Evolutionary conservation across 1,140 invertebrate species (phyloP), one percentile per base, ranked within the genome.

Genomic region (Polypedilum vanderplanki): DNA sequence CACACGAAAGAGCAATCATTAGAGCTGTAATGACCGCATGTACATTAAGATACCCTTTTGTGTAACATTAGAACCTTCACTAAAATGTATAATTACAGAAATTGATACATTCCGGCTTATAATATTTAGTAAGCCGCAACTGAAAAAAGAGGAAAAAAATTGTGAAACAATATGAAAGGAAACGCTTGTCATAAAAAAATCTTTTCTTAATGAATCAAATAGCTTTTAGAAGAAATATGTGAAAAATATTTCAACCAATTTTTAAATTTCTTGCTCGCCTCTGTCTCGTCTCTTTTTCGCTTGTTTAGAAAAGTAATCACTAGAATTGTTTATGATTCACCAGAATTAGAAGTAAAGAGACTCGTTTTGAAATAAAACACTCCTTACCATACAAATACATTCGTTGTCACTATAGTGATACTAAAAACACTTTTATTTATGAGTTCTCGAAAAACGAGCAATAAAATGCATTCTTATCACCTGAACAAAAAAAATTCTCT

Each of bases 391-490:
- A 33, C 24, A 33, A 33, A 33, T 33, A 33, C 24, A 33, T 33
- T 33, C 24, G 41, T 8, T 46, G 41, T 46, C 41, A 4, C 41
- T 46, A 46, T 46, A 9, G 8, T 33, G 24, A 33, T 33, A 33
- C 24, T 33, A 33, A 33, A 33, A 33, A 33, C 24, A 33, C 24
- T 33, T 33, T 33, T 33, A 33, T 33, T 46, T 46, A 46, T 46
- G 41, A 46, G 15, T 57, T 57, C 46, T 57, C 46, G n/a, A 57
- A 57, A 57, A 57, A 57, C n/a, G 46, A 57, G 46, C 46, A 57
- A 57, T 57, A 57, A 57, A 57, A 57, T 57, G 46, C 46, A 57
- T 57, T 57, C 46, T 57, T 57, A 57, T 57, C 46, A 57, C 46
- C 46, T 57, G 46, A 57, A 57, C 15, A 57, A 57, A 46, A 46